phyloP scores from a whole-genome alignment of 2,113 vertebrate genomes.

The Rhinoptilus africanus region DNA sequence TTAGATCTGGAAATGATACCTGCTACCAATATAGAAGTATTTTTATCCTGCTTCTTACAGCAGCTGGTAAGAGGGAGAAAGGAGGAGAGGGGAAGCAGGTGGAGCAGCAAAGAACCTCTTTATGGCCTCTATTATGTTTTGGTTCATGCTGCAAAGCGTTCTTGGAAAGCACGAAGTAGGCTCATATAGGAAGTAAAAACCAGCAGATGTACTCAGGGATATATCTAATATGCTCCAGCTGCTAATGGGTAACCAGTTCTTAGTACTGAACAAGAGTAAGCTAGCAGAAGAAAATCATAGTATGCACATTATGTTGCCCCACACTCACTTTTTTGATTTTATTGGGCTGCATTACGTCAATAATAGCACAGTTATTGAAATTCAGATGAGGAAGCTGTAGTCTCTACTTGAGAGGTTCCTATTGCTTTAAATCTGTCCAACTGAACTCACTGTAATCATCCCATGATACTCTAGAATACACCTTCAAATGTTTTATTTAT shows the following conservation, averaged over 20 bases:
- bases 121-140: background rate
- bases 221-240: background rate
- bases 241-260: background rate
- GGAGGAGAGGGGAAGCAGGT: rapidly evolving
- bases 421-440: background rate
- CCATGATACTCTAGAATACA: background rate
- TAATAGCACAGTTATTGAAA: background rate
- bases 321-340: background rate
- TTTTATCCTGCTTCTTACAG: background rate
- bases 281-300: rapidly evolving
- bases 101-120: background rate
- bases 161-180: background rate
- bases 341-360: background rate
- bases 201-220: rapidly evolving
- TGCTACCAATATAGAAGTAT: background rate
- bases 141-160: background rate
- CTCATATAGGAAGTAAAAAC: background rate
- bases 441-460: background rate
- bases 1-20: background rate
- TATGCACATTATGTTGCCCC: background rate
- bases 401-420: background rate
- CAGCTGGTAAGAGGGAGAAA: background rate
- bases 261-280: background rate
- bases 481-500: background rate
- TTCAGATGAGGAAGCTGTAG: background rate